These are phyloP conservation scores for Smithornis capensis DNA, from an alignment of 2,113 vertebrate genomes.

Conservation along the genomic window DNA sequence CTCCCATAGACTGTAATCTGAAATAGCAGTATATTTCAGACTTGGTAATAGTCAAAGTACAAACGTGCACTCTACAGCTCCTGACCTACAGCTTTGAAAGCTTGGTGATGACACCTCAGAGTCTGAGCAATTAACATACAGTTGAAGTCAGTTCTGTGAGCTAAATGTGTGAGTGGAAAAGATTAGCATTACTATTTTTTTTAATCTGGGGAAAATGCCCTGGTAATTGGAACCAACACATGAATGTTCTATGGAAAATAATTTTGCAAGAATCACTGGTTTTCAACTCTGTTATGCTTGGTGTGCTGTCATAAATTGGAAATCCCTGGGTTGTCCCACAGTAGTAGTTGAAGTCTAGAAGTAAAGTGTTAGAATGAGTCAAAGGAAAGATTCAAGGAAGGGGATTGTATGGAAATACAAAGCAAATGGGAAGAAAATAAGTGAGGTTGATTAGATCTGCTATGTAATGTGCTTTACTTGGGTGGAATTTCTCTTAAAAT, in stretches of 20 bases:
- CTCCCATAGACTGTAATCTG: neutral
- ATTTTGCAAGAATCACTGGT: neutral
- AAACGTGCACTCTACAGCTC: neutral
- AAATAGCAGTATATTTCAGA: neutral
- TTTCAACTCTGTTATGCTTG: neutral
- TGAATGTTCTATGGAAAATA: neutral
- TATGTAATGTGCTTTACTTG: neutral
- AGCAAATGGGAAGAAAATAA: neutral
- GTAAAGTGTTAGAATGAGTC: neutral
- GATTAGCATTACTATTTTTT: accelerated
- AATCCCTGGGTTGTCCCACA: neutral
- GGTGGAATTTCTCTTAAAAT: neutral
- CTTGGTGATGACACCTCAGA: neutral
- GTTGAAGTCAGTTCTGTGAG: neutral
- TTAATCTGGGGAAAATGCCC: neutral
- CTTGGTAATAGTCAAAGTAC: neutral
- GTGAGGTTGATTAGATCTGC: neutral
- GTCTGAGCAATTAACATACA: neutral
- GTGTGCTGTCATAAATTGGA: neutral
- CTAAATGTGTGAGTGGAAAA: neutral
- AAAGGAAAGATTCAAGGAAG: neutral
- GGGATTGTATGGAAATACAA: neutral
- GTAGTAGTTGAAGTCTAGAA: neutral
- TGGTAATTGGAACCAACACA: neutral
- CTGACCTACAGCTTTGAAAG: neutral